Conservation (phyloP, 2,113 vertebrate genomes). For the Puffinus mauretanicus region DNA sequence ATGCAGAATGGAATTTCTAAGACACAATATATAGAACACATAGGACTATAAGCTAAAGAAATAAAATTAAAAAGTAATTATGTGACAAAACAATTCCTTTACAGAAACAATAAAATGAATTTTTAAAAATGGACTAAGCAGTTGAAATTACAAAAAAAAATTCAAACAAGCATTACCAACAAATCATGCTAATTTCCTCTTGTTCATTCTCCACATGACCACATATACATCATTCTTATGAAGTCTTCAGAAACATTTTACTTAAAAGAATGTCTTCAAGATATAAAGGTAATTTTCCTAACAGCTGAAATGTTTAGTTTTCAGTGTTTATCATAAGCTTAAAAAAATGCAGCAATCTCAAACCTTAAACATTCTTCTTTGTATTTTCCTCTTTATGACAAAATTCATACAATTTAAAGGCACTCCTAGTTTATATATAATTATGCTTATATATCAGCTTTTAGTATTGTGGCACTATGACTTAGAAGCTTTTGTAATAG, state of each 20-base stretch:
- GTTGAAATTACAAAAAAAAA: not conserved
- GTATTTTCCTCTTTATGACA: not conserved
- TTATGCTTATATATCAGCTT: not conserved
- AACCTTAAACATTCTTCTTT: not conserved
- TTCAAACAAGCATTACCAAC: not conserved
- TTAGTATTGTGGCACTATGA: not conserved
- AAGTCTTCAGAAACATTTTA: not conserved
- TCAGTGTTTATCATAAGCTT: not conserved
- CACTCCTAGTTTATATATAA: not conserved
- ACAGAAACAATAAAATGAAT: not conserved
- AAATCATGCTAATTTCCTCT: not conserved
- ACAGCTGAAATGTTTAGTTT: not conserved
- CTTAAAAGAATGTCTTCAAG: not conserved
- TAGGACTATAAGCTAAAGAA: not conserved
- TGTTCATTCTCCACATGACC: not conserved
- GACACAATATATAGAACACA: not conserved
- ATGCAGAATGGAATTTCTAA: not conserved
- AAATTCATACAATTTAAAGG: not conserved
- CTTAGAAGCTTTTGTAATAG: not conserved
- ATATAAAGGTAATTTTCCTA: not conserved
- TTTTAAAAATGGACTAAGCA: accelerated
- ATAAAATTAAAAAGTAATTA: not conserved
- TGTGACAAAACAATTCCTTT: not conserved
- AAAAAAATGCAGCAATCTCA: not conserved
- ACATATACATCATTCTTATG: not conserved